Evolutionary conservation across 2,888 invertebrate species (phyloP), one percentile per base, ranked within the genome.

Genomic region (Caenorhabditis sp.): DNA sequence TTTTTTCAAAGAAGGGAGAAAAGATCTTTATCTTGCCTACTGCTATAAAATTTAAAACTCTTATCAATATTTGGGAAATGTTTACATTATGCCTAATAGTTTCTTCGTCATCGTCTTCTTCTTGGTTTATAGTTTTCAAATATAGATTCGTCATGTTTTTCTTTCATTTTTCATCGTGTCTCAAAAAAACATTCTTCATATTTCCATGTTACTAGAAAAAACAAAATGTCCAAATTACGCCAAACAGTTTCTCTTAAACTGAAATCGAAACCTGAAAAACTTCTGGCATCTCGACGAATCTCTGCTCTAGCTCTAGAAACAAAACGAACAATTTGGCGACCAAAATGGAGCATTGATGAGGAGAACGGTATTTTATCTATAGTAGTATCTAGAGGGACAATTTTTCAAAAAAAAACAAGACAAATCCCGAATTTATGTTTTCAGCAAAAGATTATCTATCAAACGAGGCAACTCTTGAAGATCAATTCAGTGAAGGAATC

Each of bases 321-420:
- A 1, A 14, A 56, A 26, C 5, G 26, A 26, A 31, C 57, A n/a
- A 17, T 31, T 12, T 61, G 63, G 63, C 43, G 61, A 17, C 21
- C 62, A 49, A 54, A 26, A 20, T 66, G 65, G 71, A 67, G 71
- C 64, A 43, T 71, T 43, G 67, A 63, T 38, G 71, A 71, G 49
- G 71, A 71, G 38, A 71, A 67, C 57, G 71, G 71, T 70, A 38
- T 38, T 38, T 1, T 1, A 27, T 23, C 14, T 23, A n/a, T 20
- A 56, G 4, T 58, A 20, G n/a, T n/a, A n/a, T n/a, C n/a, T n/a
- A n/a, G n/a, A n/a, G n/a, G n/a, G n/a, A n/a, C n/a, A n/a, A n/a
- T 14, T 23, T 70, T 70, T 49, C 65, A 70, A 65, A 70, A 38
- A 70, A 70, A 54, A 65, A 70, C 49, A 65, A 70, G 21, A 60